These are phyloP conservation scores for Antedon mediterranea DNA, from an alignment of 53 echinoderm and acorn worm species.

Conservation along the genomic window DNA sequence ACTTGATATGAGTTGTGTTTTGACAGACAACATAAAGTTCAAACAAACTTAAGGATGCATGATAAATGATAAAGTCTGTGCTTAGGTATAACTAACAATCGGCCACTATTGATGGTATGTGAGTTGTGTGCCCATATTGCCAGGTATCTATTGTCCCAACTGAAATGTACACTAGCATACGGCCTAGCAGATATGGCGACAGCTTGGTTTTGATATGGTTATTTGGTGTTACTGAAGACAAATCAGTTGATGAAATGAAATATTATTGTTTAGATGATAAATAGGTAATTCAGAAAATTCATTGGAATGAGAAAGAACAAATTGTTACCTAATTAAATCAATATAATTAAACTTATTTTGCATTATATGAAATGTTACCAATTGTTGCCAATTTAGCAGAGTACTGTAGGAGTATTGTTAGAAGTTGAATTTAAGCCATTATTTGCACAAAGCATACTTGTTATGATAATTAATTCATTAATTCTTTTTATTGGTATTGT, in stretches of 20 bases:
- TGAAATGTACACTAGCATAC: background rate
- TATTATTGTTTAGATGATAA: background rate
- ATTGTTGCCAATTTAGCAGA: too few species aligned
- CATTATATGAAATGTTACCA: too few species aligned
- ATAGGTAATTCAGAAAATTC: background rate
- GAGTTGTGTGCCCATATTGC: background rate
- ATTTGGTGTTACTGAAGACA: background rate
- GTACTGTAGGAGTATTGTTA: too few species aligned
- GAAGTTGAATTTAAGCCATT: too few species aligned
- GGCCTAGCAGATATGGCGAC: background rate
- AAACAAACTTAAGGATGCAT: background rate
- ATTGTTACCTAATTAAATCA: background rate
- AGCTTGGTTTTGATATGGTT: background rate
- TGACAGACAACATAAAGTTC: background rate
- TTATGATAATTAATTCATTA: too few species aligned
- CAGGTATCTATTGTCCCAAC: background rate
- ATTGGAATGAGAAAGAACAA: background rate
- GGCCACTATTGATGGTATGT: background rate
- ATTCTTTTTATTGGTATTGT: too few species aligned
- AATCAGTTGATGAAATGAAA: background rate
- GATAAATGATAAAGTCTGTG: background rate
- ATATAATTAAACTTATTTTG: background rate
- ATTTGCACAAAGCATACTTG: too few species aligned
- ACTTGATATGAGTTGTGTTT: background rate
- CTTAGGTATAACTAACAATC: background rate